A percentile compares a stretch with the other conserved stretches of the same genome.
phyloP scores from a whole-genome alignment of 2,797 vertebrate species.

The Typhlichthys subterraneus region DNA sequence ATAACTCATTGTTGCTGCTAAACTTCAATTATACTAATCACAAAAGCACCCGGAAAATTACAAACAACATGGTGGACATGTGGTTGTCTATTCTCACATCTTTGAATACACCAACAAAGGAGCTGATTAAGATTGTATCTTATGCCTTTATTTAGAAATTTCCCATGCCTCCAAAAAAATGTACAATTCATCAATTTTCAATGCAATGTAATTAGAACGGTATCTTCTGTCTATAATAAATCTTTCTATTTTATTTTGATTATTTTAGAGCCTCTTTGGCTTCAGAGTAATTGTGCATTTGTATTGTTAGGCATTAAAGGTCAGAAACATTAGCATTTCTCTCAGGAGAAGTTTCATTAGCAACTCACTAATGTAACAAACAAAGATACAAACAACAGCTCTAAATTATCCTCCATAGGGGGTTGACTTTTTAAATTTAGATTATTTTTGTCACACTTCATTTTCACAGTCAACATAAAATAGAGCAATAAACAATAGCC shows the following conservation, averaged over 20 bases:
- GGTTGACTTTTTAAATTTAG: constrained; percentile 24
- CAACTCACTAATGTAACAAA: constrained; percentile 6
- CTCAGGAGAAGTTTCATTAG: constrained; percentile 40
- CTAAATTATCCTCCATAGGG: constrained; percentile 31
- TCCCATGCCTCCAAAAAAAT: not conserved
- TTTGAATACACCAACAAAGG: not conserved
- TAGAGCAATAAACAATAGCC: constrained; percentile 19
- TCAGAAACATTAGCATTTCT: constrained; percentile 27
- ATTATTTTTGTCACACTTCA: constrained; percentile 15
- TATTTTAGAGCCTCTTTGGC: no score
- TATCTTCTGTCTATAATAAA: not conserved
- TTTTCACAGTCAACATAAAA: constrained; percentile 33
- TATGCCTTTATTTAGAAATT: no score
- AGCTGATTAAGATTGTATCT: not conserved
- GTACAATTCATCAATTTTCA: not conserved
- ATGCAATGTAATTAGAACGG: not conserved
- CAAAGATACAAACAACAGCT: constrained; percentile 17
- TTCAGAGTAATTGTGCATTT: not conserved
- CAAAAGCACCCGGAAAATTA: not conserved
- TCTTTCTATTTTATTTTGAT: not conserved
- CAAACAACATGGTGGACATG: not conserved
- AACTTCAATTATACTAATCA: no score
- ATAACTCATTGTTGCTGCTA: no score
- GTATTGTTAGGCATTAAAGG: not conserved
- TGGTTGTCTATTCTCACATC: not conserved